Evolutionary conservation across 2,797 vertebrate species (phyloP), one percentile per base, ranked within the genome.

Genomic region (Bradypodion ventrale): DNA sequence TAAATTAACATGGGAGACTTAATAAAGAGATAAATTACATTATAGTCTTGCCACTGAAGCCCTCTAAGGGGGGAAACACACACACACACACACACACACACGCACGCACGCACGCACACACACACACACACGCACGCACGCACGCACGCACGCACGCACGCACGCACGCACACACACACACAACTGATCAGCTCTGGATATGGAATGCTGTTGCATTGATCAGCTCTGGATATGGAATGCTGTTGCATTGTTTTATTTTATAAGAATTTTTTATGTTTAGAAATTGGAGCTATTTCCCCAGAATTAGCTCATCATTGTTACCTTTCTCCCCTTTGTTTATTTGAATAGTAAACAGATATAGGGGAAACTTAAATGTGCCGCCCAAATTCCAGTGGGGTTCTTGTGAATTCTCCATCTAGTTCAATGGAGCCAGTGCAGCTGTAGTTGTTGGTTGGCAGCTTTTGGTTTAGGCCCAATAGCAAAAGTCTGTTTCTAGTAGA

Each of bases 11-110:
- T 0, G 1, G 79, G 83, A 68, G 86, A 89, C 82, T 84, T 90
- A 74, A 88, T 90, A 93, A 87, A 27, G 70, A 91, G 89, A 89
- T 83, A 87, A 91, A 92, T 92, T 86, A 46, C 84, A 76, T 92
- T 88, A 90, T 40, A 85, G 79, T 82, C 86, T 84, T 69, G 83
- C 87, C 75, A 79, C 0, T 83, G 73, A 89, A 93, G 86, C 68
- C 59, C 90, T 90, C 59, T 5, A 1, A 0, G 83, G 72, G 70
- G 42, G 68, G 82, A 49, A 72, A 76, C 87, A 42, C 5, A 37
- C 1, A 5, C 13, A 35, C 80, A 74, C 60, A 62, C 42, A 74
- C 1, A 40, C 5, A 19, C 23, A 37, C 32, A 52, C 32, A 27
- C 37, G 40, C 37, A 56, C 13, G 21, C 5, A 21, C 60, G 66